Conservation (phyloP, 2,888 invertebrate genomes). For the Anarsia innoxiella region DNA sequence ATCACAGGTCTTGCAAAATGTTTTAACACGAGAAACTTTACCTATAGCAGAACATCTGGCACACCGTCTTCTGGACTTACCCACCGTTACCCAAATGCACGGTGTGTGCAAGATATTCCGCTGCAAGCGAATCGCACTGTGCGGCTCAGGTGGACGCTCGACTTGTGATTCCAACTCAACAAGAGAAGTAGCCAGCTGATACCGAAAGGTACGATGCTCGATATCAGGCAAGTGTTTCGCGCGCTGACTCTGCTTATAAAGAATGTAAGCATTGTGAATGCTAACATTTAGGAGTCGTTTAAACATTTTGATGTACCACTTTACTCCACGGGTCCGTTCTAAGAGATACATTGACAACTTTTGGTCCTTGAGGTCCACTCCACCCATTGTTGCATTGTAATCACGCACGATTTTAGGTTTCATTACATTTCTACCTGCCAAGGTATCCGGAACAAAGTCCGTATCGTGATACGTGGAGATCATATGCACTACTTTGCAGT, state of each 20-base stretch:
- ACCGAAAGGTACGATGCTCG: background rate
- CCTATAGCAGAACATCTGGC: too few relatives aligned
- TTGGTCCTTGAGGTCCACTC: conserved; percentile 3
- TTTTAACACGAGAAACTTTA: too few relatives aligned
- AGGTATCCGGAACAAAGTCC: conserved; percentile 3
- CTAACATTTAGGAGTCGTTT: conserved; percentile 11
- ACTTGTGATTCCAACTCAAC: too few relatives aligned
- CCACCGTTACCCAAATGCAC: too few relatives aligned
- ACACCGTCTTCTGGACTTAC: too few relatives aligned
- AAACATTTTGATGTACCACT: conserved; percentile 20
- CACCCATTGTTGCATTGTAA: conserved; percentile 8
- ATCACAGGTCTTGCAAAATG: too few relatives aligned
- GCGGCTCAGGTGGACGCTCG: too few relatives aligned
- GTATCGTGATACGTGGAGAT: conserved; percentile 19
- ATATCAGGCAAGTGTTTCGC: background rate
- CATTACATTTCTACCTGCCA: background rate
- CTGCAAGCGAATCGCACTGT: too few relatives aligned
- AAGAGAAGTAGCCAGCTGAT: background rate
- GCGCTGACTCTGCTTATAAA: background rate
- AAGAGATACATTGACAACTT: conserved; percentile 16
- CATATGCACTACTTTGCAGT: conserved; percentile 18
- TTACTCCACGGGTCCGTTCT: conserved; percentile 14
- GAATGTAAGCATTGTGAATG: background rate
- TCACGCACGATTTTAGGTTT: conserved; percentile 9
- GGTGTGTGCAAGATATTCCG: too few relatives aligned